Percentiles rank a stretch among this genome's conserved stretches.
Conservation (phyloP, 2,113 vertebrate species). For the Pyrgilauda ruficollis region DNA sequence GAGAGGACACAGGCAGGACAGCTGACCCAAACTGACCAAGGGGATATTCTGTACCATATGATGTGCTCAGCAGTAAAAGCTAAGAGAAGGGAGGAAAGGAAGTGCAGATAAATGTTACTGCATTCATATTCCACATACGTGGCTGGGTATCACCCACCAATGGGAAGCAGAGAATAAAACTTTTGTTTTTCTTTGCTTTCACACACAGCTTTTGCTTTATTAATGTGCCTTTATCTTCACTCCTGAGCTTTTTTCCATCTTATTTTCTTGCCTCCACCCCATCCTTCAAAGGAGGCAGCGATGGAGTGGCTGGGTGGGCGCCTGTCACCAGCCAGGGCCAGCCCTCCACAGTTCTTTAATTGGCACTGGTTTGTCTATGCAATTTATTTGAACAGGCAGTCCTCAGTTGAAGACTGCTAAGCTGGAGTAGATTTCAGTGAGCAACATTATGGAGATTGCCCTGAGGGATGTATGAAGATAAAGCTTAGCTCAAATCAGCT, state of each 20-base stretch:
- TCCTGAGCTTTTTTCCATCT: neutral
- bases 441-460: conserved; percentile 7
- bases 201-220: neutral
- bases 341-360: neutral
- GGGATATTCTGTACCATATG: neutral
- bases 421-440: conserved; percentile 28
- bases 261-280: neutral
- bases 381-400: conserved; percentile 43
- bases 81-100: neutral
- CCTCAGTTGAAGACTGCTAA: neutral
- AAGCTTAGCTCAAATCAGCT: conserved; percentile 46
- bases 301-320: neutral
- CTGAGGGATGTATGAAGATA: conserved; percentile 44
- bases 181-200: neutral
- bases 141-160: neutral
- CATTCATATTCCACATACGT: neutral
- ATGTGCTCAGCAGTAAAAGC: neutral
- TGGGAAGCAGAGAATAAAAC: neutral
- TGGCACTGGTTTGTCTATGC: conserved; percentile 8
- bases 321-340: neutral
- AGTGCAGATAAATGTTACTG: neutral
- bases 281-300: neutral
- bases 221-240: neutral
- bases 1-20: neutral
- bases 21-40: neutral